Evolutionary conservation across 2,888 invertebrate species (phyloP), one percentile per base, ranked within the genome.

Genomic region (Podabrus alpinus): DNA sequence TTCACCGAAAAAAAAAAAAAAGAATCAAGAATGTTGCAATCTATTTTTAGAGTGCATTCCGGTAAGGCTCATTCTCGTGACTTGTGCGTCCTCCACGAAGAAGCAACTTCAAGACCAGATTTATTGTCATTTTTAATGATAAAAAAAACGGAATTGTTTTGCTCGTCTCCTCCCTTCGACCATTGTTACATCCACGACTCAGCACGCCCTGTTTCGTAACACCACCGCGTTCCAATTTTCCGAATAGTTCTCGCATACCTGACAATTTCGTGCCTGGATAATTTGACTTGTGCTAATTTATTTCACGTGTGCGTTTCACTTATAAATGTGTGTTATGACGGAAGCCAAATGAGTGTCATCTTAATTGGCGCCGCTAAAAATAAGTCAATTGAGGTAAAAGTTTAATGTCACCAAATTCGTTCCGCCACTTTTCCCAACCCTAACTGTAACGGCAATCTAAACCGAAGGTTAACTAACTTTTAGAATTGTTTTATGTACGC

Each of bases 21-120:
- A 29, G 1, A 61, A 59, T 45, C 17, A 68, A 67, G 72, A 75
- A 75, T 72, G 71, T 67, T 69, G 73, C 72, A 73, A 66, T 81
- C 80, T 80, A 79, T 81, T 79, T 80, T 79, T 81, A 79, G 79
- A 77, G 75, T 75, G 74, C 80, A 80, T 81, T 80, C 81, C 80
- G 78, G 79, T 80, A 79, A 79, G 75, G 80, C 75, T 79, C 79
- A 76, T 69, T 79, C 72, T 80, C 81, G 81, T 81, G 81, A 81
- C 81, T 77, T 60, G 79, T 75, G 74, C 80, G 77, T 80, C 81
- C 80, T 80, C 78, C 70, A 73, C 25, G 19, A 64, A 71, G 60
- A 59, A 70, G 69, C 72, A 69, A 59, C 71, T 73, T 70, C 68
- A 71, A 76, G 76, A 76, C 60, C 70, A 71, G 76, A 73, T 76